These are phyloP conservation scores for Nasonia longicornis DNA, from an alignment of 1,140 invertebrate species.

Conservation along the genomic window DNA sequence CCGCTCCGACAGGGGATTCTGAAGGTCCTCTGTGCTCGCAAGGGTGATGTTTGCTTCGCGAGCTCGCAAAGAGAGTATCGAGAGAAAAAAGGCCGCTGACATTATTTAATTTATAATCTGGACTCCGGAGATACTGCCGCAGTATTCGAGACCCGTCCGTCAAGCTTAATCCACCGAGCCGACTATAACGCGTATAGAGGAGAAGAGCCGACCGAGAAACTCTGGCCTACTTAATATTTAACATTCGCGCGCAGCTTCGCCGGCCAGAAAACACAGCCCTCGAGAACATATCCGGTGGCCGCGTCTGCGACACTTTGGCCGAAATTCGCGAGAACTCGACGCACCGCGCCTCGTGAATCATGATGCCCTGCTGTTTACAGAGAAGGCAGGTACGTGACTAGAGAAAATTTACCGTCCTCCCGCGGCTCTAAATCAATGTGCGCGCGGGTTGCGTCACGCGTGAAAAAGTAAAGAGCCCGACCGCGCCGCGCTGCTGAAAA, in stretches of 20 bases:
- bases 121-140: too few relatives aligned
- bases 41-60: too few relatives aligned
- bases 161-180: not conserved
- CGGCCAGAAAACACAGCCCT: slow-evolving; percentile 1
- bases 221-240: slow-evolving; percentile 19
- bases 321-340: slow-evolving; percentile 4
- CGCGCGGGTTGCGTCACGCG: not conserved
- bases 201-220: not conserved
- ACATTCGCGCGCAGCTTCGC: not conserved
- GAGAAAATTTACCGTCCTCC: slow-evolving; percentile 45
- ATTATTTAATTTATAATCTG: too few relatives aligned
- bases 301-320: not conserved
- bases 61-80: too few relatives aligned
- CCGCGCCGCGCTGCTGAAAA: slow-evolving; percentile 7
- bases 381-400: slow-evolving; percentile 8
- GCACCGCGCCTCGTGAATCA: slow-evolving; percentile 34
- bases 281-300: not conserved
- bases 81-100: too few relatives aligned
- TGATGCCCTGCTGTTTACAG: slow-evolving; percentile 41
- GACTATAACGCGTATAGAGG: not conserved
- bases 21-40: too few relatives aligned
- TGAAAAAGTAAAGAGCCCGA: slow-evolving; percentile 44
- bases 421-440: slow-evolving; percentile 44
- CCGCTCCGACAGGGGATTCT: too few relatives aligned
- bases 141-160: too few relatives aligned